Evolutionary conservation across 2,888 invertebrate genomes (phyloP).

Genomic region (Steromphala cineraria): DNA sequence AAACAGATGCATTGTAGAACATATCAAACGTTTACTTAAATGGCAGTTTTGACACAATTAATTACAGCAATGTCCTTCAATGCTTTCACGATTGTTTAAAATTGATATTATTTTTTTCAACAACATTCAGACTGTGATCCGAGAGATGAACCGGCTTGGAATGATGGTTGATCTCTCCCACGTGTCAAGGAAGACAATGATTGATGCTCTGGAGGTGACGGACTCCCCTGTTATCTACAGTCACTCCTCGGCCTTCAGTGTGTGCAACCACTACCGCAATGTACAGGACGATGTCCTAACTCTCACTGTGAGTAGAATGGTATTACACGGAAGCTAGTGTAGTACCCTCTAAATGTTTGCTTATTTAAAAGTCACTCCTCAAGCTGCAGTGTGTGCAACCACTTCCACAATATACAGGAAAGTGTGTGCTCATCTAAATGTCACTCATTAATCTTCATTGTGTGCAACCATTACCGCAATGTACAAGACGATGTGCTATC

Average conservation of each 20-base stretch:
- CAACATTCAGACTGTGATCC: slow-evolving; percentile 80
- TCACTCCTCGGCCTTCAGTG: slow-evolving; percentile 90
- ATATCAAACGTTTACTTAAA: too few relatives aligned
- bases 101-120: background rate
- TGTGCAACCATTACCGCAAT: slow-evolving; percentile 92
- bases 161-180: slow-evolving; percentile 86
- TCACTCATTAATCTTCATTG: slow-evolving; percentile 90
- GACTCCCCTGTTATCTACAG: slow-evolving; percentile 94
- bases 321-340: too few relatives aligned
- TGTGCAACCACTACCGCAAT: slow-evolving; percentile 92
- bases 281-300: slow-evolving; percentile 90
- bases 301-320: slow-evolving; percentile 50
- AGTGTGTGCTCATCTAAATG: too few relatives aligned
- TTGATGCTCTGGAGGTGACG: slow-evolving; percentile 87
- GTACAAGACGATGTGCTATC: slow-evolving; percentile 90
- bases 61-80: too few relatives aligned
- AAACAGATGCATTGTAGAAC: too few relatives aligned
- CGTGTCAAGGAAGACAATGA: slow-evolving; percentile 86
- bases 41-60: too few relatives aligned
- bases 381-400: too few relatives aligned
- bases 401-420: too few relatives aligned
- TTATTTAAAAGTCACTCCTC: too few relatives aligned
- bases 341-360: too few relatives aligned
- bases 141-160: slow-evolving; percentile 91
- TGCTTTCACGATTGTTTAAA: too few relatives aligned